phyloP scores from a whole-genome alignment of 2,888 invertebrate genomes.

The Drepanosiphum platanoidis region DNA sequence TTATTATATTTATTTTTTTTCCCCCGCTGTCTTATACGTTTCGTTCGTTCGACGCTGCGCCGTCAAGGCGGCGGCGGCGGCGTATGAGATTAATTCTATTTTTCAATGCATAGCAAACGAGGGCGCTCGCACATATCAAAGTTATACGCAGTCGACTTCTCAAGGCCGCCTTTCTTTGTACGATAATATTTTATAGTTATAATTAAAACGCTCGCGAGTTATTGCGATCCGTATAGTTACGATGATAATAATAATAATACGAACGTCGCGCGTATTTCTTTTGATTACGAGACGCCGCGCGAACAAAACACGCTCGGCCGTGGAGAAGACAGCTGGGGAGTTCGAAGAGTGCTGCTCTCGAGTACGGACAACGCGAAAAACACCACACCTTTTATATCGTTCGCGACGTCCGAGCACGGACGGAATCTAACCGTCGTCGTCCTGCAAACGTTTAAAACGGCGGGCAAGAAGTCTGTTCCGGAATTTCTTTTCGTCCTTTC shows the following conservation, averaged over 20 bases:
- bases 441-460: no score
- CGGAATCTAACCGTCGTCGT: no score
- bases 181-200: neutral
- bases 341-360: no score
- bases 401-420: no score
- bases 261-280: neutral
- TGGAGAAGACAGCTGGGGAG: neutral
- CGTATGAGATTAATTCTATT: slow-evolving; percentile 20
- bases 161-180: neutral
- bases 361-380: no score
- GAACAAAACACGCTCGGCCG: neutral
- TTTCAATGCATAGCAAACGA: slow-evolving; percentile 11
- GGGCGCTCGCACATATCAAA: neutral
- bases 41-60: neutral
- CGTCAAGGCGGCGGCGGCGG: neutral
- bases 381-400: no score
- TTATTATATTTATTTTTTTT: no score
- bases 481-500: no score
- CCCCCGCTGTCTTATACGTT: neutral
- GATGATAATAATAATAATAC: neutral
- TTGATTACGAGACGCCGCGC: neutral
- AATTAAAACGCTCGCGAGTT: slow-evolving; percentile 13
- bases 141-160: neutral
- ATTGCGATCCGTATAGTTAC: neutral
- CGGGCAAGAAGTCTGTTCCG: no score